Evolutionary conservation across 92 coral and sea anemone genomes (phyloP).

Genomic region (Metridium senile): DNA sequence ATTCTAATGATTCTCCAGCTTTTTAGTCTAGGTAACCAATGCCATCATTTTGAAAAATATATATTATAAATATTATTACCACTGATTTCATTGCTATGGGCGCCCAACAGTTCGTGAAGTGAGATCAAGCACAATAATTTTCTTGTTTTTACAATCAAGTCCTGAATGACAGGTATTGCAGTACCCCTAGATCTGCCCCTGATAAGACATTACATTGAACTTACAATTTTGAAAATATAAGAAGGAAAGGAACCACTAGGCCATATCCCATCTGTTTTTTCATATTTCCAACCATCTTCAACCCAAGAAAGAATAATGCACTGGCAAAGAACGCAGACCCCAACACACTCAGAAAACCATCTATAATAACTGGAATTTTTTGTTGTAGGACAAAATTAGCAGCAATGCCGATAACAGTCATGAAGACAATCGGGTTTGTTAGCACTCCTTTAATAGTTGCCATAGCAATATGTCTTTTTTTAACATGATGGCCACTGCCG

Average conservation of each 20-base stretch:
- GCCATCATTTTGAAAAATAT: too few species aligned
- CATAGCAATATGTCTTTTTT: constrained; percentile 42
- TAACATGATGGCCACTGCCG: constrained; percentile 29
- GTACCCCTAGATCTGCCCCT: too few species aligned
- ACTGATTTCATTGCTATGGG: background rate
- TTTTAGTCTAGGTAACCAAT: too few species aligned
- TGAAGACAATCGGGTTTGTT: constrained; percentile 71
- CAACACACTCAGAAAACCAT: constrained; percentile 59
- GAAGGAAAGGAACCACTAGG: constrained; percentile 74
- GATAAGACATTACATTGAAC: constrained; percentile 24
- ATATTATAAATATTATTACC: too few species aligned
- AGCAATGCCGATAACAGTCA: constrained; percentile 78
- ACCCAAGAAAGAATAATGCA: constrained; percentile 83
- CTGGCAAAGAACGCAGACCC: constrained; percentile 82
- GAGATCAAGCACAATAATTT: background rate
- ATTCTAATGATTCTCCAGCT: too few species aligned
- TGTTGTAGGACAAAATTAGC: constrained; percentile 59
- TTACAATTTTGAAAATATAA: constrained; percentile 79
- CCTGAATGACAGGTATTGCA: background rate
- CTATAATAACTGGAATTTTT: constrained; percentile 53
- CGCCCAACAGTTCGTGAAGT: too few species aligned
- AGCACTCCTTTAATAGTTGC: constrained; percentile 69
- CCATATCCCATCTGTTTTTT: constrained; percentile 71
- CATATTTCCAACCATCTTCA: constrained; percentile 92
- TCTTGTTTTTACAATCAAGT: too few species aligned